Percentiles rank a stretch among this genome's conserved stretches.
These are phyloP conservation scores for Paragorgia papillata DNA, from an alignment of 92 coral and sea anemone species.

Conservation along the genomic window DNA sequence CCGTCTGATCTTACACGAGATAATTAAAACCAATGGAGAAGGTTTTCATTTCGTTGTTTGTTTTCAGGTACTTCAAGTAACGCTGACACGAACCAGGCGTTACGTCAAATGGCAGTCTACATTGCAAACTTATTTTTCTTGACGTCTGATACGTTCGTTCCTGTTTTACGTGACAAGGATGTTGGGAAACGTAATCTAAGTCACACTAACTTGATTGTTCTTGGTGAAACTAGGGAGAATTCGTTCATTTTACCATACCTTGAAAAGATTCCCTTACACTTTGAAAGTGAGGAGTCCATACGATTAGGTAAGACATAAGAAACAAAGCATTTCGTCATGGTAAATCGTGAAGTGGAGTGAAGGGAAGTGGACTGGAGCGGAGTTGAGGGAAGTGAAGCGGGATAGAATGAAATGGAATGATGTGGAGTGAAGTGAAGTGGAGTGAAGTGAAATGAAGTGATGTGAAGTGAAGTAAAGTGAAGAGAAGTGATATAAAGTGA, in stretches of 20 bases:
- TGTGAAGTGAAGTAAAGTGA: too few relatives aligned
- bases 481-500: too few relatives aligned
- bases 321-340: too few relatives aligned
- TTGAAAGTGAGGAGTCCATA: slow-evolving; percentile 46
- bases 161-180: slow-evolving; percentile 68
- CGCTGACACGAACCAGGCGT: slow-evolving; percentile 12
- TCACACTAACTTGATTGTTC: slow-evolving; percentile 75
- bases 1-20: too few relatives aligned
- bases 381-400: too few relatives aligned
- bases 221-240: slow-evolving; percentile 77
- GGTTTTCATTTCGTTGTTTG: slow-evolving; percentile 21
- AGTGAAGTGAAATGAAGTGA: too few relatives aligned
- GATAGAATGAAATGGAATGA: too few relatives aligned
- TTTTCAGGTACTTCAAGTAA: slow-evolving; percentile 60
- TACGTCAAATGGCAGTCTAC: slow-evolving; percentile 82
- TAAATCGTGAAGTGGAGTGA: too few relatives aligned
- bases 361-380: too few relatives aligned
- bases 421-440: too few relatives aligned
- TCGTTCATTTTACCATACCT: slow-evolving; percentile 71
- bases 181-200: slow-evolving; percentile 67
- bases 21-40: too few relatives aligned
- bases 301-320: slow-evolving; percentile 62
- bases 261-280: slow-evolving; percentile 61
- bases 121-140: slow-evolving; percentile 86
- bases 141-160: slow-evolving; percentile 82